Evolutionary conservation across 2,888 invertebrate genomes (phyloP), one percentile per base, ranked within the genome.

Genomic region (Eueremaeus valkanovi): DNA sequence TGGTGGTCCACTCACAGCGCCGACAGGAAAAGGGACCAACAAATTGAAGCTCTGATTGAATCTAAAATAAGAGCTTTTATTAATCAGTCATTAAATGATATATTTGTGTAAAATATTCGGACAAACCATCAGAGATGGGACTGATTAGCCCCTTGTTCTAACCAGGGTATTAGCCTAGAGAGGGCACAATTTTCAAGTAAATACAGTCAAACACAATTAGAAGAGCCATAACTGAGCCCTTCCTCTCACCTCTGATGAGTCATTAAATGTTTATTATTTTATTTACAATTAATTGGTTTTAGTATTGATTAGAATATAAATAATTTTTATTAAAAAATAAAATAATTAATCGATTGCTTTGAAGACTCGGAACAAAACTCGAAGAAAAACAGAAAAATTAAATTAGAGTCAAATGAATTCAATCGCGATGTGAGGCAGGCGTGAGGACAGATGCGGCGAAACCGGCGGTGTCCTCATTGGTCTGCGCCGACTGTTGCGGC

Each of bases 11-110:
- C 11, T 68, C 61, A 36, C 68, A 66, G 45, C 42, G 27, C 9
- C 40, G 58, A 9, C 21, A 31, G n/a, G 31, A 73, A 31, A 73
- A 73, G 33, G 73, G 73, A 18, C 73, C 73, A 8, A 8, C 73
- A 9, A 33, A 66, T 66, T 66, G 61, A 66, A 31, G 61, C 29
- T 11, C 9, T 51, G 51, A 29, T 3, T 61, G 33, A 33, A 61
- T 61, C 16, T 55, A 11, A 9, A 55, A 21, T 55, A 55, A 21
- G n/a, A n/a, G n/a, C n/a, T n/a, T n/a, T n/a, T n/a, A n/a, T n/a
- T n/a, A n/a, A 36, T 36, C 5, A 8, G 36, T 36, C 36, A 36
- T 36, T 36, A 36, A 36, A 36, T 36, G 36, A 36, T 8, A 36
- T 36, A 36, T n/a, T n/a, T n/a, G n/a, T n/a, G n/a, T n/a, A n/a